A percentile compares a stretch with the other conserved stretches of the same genome.
Evolutionary conservation across 2,113 vertebrate species (phyloP).

Genomic region (Hucho hucho): DNA sequence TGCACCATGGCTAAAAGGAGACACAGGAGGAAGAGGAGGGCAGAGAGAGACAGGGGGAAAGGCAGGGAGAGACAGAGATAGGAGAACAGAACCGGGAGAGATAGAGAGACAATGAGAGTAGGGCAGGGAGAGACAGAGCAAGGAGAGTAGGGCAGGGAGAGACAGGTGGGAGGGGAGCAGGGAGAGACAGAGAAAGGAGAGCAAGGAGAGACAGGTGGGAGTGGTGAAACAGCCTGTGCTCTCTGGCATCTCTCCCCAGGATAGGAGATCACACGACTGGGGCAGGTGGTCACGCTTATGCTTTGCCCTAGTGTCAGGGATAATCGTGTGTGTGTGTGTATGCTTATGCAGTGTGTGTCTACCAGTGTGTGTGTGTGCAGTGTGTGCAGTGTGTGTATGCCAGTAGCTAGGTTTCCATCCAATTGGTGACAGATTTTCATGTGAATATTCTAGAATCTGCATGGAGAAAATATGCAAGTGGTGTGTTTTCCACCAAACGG

Average conservation of each 20-base stretch:
- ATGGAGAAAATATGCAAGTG: too few relatives aligned
- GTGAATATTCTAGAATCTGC: too few relatives aligned
- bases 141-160: slow-evolving; percentile 22
- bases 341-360: neutral
- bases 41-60: too few relatives aligned
- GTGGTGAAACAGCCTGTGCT: slow-evolving; percentile 14
- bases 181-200: slow-evolving; percentile 28
- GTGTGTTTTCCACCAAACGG: too few relatives aligned
- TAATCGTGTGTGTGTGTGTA: neutral
- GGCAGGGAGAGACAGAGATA: neutral
- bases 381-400: slow-evolving; percentile 10
- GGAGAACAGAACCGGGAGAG: neutral
- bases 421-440: too few relatives aligned
- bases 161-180: slow-evolving; percentile 5
- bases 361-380: slow-evolving; percentile 11
- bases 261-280: slow-evolving; percentile 15
- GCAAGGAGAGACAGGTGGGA: slow-evolving; percentile 10
- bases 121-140: too few relatives aligned
- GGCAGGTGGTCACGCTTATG: slow-evolving; percentile 42
- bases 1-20: slow-evolving; percentile 34
- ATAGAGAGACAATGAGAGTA: too few relatives aligned
- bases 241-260: neutral
- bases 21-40: slow-evolving; percentile 15
- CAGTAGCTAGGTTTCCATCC: slow-evolving; percentile 16
- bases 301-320: neutral